Conservation (phyloP, 2,113 vertebrate genomes). For the Pterocles orientalis region DNA sequence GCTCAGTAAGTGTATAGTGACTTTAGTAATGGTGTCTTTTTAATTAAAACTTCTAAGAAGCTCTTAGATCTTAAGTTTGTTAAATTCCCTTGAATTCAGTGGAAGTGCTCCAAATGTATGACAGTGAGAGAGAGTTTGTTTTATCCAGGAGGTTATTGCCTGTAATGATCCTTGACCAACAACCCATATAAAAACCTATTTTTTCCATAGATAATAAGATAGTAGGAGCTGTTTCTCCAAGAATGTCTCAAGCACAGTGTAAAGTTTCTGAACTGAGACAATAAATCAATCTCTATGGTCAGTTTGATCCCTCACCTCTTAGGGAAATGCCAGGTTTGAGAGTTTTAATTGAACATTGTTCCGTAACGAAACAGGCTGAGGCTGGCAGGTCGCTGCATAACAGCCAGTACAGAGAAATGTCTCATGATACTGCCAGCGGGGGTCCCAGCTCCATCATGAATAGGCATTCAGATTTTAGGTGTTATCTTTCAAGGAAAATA, state of each 20-base stretch:
- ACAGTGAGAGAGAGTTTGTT: background rate
- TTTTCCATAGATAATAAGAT: background rate
- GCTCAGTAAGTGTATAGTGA: background rate
- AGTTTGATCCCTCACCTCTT: background rate
- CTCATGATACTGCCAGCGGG: background rate
- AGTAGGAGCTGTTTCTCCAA: background rate
- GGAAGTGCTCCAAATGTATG: background rate
- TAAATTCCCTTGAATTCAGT: background rate
- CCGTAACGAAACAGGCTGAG: background rate
- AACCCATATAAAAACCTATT: background rate
- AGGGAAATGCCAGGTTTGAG: background rate
- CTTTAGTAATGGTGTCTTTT: background rate
- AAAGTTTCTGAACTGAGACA: background rate
- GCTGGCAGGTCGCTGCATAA: background rate
- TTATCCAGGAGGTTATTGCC: background rate
- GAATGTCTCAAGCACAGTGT: background rate
- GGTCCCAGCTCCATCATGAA: background rate
- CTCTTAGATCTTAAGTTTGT: background rate
- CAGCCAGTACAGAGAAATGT: background rate
- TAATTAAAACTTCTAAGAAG: conserved; percentile 25
- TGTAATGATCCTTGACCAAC: conserved; percentile 11
- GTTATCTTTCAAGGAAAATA: conserved; percentile 4
- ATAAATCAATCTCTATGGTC: background rate
- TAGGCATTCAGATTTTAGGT: background rate
- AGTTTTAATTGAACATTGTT: background rate